phyloP scores from a whole-genome alignment of 2,888 invertebrate genomes.

The Colostygia pectinataria region DNA sequence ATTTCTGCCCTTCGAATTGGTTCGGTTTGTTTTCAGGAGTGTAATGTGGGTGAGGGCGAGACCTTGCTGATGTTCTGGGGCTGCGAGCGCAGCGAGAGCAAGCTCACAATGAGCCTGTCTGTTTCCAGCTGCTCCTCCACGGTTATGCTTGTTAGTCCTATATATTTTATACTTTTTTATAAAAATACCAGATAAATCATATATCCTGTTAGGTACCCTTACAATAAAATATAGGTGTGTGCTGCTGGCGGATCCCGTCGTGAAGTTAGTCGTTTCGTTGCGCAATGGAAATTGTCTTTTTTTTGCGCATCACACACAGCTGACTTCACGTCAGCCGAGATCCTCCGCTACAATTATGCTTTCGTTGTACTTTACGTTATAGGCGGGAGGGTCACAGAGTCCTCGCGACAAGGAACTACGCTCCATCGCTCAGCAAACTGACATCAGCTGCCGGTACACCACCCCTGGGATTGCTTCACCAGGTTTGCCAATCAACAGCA shows the following conservation, averaged over 20 bases:
- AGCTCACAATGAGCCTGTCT: conserved; percentile 65
- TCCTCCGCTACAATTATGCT: no score
- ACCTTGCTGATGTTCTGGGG: conserved; percentile 72
- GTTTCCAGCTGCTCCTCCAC: conserved; percentile 66
- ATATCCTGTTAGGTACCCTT: no score
- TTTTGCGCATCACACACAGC: no score
- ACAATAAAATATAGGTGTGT: no score
- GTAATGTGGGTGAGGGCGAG: conserved; percentile 64
- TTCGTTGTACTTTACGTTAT: no score
- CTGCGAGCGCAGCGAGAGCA: conserved; percentile 60
- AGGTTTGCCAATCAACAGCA: conserved; percentile 35
- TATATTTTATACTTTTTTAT: no score
- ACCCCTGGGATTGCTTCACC: conserved; percentile 57
- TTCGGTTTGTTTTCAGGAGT: conserved; percentile 50
- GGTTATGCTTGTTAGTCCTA: conserved; percentile 46
- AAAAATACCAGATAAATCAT: no score
- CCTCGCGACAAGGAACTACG: conserved; percentile 57
- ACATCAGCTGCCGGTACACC: conserved; percentile 61
- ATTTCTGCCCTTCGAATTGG: no score
- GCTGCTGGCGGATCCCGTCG: no score
- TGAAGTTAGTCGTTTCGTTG: no score
- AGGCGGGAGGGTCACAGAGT: conserved; percentile 35
- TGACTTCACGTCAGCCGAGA: no score
- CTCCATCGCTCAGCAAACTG: conserved; percentile 68
- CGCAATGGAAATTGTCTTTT: no score